These are phyloP conservation scores for Thalpophila matura DNA, from an alignment of 2,888 invertebrate genomes.

Conservation along the genomic window DNA sequence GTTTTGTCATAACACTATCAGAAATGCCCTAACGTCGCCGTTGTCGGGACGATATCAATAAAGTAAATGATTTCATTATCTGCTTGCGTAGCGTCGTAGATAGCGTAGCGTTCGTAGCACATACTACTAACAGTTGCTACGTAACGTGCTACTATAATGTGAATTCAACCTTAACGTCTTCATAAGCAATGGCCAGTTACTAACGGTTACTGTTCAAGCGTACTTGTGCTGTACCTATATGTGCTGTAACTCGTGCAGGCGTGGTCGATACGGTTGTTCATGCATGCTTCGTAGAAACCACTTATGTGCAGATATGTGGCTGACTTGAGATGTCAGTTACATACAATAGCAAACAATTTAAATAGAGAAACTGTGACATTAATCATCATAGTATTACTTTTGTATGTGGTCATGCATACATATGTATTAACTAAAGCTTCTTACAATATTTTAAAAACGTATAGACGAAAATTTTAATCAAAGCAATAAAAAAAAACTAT, in stretches of 20 bases:
- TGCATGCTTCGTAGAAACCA: slow-evolving; percentile 24
- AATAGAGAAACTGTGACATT: neutral
- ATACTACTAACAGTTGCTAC: slow-evolving; percentile 30
- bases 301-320: neutral
- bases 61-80: neutral
- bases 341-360: neutral
- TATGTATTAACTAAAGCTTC: neutral
- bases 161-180: slow-evolving; percentile 49
- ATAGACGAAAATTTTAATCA: too few species aligned
- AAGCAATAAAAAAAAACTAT: too few species aligned
- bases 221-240: slow-evolving; percentile 4
- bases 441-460: neutral
- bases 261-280: slow-evolving; percentile 18
- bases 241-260: slow-evolving; percentile 20
- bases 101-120: slow-evolving; percentile 35
- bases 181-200: slow-evolving; percentile 49
- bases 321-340: neutral
- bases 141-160: slow-evolving; percentile 28
- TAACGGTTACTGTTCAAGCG: slow-evolving; percentile 34
- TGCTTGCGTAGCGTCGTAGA: slow-evolving; percentile 13
- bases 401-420: neutral
- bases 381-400: neutral
- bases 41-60: too few species aligned
- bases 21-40: neutral
- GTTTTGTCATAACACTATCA: neutral